phyloP scores from a whole-genome alignment of 1,140 invertebrate genomes.

The Nephila pilipes region DNA sequence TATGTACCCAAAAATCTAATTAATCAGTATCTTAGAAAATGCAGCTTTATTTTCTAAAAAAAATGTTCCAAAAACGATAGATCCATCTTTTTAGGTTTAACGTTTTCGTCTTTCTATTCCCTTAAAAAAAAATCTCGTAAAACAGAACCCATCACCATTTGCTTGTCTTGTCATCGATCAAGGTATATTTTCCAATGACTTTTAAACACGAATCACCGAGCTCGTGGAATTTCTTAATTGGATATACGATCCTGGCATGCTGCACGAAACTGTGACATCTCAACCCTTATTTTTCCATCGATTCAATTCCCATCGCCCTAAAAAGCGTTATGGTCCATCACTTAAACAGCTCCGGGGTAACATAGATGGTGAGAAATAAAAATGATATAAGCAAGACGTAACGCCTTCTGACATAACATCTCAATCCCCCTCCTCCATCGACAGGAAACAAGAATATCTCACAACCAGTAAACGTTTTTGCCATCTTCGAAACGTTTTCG shows the following conservation, averaged over 20 bases:
- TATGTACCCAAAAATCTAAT: no score
- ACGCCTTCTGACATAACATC: constrained; percentile 54
- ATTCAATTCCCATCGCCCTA: not conserved
- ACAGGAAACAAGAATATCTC: constrained; percentile 50
- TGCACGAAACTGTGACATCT: not conserved
- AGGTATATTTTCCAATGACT: not conserved
- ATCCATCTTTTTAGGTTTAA: not conserved
- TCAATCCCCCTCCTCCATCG: constrained; percentile 15
- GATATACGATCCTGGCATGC: not conserved
- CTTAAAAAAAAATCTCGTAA: not conserved
- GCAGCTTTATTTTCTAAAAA: no score
- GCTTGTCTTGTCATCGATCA: not conserved
- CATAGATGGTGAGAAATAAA: not conserved
- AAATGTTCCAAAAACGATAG: no score
- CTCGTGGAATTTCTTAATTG: constrained; percentile 6
- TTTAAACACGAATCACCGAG: not conserved
- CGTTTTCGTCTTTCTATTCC: not conserved
- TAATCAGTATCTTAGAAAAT: no score
- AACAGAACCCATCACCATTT: not conserved
- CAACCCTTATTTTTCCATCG: not conserved
- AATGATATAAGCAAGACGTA: constrained; percentile 44
- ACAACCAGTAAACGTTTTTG: constrained; percentile 26
- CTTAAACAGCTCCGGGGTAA: not conserved
- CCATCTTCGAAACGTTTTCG: constrained; percentile 7
- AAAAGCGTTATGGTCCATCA: not conserved